Percentiles rank a stretch among this genome's conserved stretches.
These are phyloP conservation scores for Halcyon leucocephala DNA, from an alignment of 2,797 vertebrate genomes.

Conservation along the genomic window DNA sequence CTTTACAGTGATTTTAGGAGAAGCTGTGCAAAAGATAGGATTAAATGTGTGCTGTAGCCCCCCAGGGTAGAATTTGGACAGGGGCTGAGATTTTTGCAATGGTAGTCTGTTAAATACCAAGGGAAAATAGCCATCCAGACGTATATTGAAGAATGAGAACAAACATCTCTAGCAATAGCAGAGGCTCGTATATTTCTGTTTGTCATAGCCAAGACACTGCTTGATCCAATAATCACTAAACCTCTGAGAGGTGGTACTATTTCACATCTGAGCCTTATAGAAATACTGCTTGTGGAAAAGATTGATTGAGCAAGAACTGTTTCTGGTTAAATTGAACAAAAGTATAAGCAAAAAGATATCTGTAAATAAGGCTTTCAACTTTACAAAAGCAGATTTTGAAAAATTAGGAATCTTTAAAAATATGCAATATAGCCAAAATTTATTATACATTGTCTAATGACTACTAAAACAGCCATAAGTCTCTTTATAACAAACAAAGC, in stretches of 20 bases:
- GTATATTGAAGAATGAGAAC: neutral
- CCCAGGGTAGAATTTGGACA: neutral
- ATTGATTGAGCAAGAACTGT: neutral
- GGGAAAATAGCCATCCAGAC: neutral
- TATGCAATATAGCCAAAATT: neutral
- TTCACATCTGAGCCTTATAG: neutral
- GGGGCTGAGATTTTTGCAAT: constrained; percentile 13
- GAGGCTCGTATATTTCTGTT: constrained; percentile 9
- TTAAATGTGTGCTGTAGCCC: neutral
- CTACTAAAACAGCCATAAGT: constrained; percentile 14
- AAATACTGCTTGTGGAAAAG: neutral
- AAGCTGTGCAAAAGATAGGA: neutral
- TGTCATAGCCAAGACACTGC: neutral
- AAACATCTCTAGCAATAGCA: neutral
- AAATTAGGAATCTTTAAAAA: constrained; percentile 23
- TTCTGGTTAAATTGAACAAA: constrained; percentile 21
- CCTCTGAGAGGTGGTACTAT: neutral
- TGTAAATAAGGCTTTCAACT: constrained; percentile 7
- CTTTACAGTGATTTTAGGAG: constrained; percentile 14
- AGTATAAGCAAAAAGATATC: constrained; percentile 1
- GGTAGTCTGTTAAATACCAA: neutral
- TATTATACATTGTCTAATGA: neutral
- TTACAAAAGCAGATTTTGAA: constrained; percentile 3
- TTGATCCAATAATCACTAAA: constrained; percentile 37
- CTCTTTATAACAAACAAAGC: constrained; percentile 2